A percentile compares a stretch with the other conserved stretches of the same genome.
These are phyloP conservation scores for Formica selysi DNA, from an alignment of 1,140 invertebrate genomes.

Conservation along the genomic window DNA sequence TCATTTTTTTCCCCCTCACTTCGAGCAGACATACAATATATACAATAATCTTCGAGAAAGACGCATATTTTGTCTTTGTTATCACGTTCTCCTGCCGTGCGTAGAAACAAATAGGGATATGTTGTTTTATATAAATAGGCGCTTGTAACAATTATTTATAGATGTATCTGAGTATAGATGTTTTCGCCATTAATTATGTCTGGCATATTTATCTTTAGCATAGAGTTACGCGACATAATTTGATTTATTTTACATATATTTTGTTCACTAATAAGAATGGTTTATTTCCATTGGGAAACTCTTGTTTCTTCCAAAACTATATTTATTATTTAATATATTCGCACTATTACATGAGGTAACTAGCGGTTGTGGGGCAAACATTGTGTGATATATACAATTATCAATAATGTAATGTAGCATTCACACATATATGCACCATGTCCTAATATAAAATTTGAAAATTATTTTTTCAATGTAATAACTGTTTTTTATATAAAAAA, in stretches of 20 bases:
- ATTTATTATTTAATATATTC: neutral
- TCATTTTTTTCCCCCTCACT: slow-evolving; percentile 1
- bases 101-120: slow-evolving; percentile 5
- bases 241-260: neutral
- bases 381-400: neutral
- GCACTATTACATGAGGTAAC: slow-evolving; percentile 24
- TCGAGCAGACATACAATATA: neutral
- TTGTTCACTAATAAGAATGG: neutral
- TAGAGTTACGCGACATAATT: neutral
- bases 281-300: neutral
- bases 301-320: slow-evolving; percentile 13
- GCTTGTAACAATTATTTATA: neutral
- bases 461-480: neutral
- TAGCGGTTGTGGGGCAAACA: slow-evolving; percentile 5
- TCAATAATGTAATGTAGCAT: neutral
- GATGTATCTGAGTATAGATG: neutral
- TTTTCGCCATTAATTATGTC: neutral
- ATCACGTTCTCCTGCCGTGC: slow-evolving; percentile 4
- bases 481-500: neutral
- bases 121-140: neutral
- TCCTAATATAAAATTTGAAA: neutral
- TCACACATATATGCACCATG: neutral
- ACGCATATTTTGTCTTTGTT: slow-evolving; percentile 35
- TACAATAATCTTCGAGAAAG: slow-evolving; percentile 9
- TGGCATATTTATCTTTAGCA: neutral